phyloP scores from a whole-genome alignment of 2,113 vertebrate genomes.

The Siniperca chuatsi region DNA sequence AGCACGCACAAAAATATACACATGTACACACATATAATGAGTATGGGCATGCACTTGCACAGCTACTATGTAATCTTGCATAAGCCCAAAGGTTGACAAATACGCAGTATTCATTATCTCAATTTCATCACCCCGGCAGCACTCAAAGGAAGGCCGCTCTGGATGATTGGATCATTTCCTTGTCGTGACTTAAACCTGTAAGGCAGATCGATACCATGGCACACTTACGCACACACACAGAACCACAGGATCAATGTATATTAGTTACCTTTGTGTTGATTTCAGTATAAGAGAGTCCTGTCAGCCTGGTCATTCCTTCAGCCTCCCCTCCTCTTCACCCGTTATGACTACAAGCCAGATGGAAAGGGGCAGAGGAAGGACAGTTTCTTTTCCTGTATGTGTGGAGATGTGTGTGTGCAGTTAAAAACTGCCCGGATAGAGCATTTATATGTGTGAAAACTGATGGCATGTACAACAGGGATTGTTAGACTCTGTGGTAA shows the following conservation, averaged over 20 bases:
- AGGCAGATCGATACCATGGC: constrained; percentile 65
- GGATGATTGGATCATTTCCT: constrained; percentile 75
- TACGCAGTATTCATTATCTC: constrained; percentile 50
- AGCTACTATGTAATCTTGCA: constrained; percentile 19
- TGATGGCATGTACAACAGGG: constrained; percentile 19
- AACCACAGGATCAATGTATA: constrained; percentile 62
- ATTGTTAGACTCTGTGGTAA: constrained; percentile 28
- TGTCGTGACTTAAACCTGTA: constrained; percentile 62
- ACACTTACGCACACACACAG: constrained; percentile 20
- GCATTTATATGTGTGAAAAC: constrained; percentile 18
- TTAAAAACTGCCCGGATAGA: background rate
- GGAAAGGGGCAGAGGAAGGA: background rate
- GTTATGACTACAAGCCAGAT: constrained; percentile 18
- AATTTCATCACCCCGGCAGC: constrained; percentile 42
- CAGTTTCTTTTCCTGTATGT: background rate
- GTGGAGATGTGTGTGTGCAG: background rate
- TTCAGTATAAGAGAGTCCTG: constrained; percentile 34
- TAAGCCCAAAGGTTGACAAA: constrained; percentile 41
- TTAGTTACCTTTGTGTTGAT: constrained; percentile 73
- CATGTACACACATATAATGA: constrained; percentile 12
- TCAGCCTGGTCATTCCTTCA: constrained; percentile 28
- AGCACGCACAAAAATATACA: constrained; percentile 8
- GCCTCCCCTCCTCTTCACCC: constrained; percentile 11
- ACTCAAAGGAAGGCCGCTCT: constrained; percentile 43
- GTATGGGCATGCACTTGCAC: background rate